Base-by-base conservation (phyloP, 2,797 vertebrate species). In the Leuciscus waleckii region DNA sequence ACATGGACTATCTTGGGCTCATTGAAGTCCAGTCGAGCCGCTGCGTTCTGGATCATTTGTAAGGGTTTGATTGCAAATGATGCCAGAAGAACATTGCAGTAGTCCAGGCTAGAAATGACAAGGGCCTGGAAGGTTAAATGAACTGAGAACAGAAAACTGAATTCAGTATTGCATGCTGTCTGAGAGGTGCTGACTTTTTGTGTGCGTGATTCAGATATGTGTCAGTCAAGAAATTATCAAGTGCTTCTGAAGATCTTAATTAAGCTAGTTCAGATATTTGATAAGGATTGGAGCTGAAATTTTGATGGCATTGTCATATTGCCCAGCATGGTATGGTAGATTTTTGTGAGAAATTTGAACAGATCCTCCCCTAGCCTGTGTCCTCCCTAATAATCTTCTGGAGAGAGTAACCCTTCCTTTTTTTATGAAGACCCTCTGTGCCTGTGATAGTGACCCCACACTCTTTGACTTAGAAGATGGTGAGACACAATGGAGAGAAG, bases 351-450 rank as follows among this genome's bases (percentile, higher is more conserved):
- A n/a, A 13, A 56, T 69, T 8, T 39, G 17, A 54, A 17, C n/a
- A 41, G 23, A 14, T 21, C 39, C 23, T 54, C 46, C 17, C 6
- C 41, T 37, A 51, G 10, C 16, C 5, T 8, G 32, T 56, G 26
- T 83, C 43, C 54, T 9, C 39, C 37, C 39, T 71, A 43, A 14
- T 19, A 32, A 61, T 35, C 37, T 61, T 32, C 54, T 63, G 14
- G 11, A 37, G 9, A 37, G 29, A 46, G 14, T 29, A 51, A 49
- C 39, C 26, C 8, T 11, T 54, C 1, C 4, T 39, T 29, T 65
- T 58, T 54, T 76, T 83, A 37, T 37, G 39, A 79, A 49, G 17
- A 17, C n/a, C 61, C 10, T 68, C 49, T 84, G 65, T 84, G 82
- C 46, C 26, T 78, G 54, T 74, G 63, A 35, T 29, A 56, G 61